These are phyloP conservation scores for Cephalopachus bancanus DNA, from an alignment of 2,797 vertebrate species.

Conservation along the genomic window DNA sequence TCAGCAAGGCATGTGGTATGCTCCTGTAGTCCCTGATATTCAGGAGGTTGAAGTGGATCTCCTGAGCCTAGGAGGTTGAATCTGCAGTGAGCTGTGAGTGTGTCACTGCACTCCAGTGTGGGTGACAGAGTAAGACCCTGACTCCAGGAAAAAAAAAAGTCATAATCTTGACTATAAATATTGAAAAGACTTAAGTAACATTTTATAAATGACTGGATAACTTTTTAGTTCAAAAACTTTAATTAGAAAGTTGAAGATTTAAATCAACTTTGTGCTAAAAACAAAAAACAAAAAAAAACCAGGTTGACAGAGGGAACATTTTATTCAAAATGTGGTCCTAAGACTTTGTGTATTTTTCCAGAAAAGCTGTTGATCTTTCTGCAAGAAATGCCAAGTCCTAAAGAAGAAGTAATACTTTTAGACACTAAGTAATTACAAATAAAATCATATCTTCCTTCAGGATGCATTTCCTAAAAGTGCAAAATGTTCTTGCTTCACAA, in stretches of 20 bases:
- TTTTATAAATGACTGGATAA: neutral
- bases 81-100: too few species aligned
- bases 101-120: too few species aligned
- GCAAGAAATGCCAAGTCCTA: constrained; percentile 48
- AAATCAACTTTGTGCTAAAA: neutral
- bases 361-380: constrained; percentile 67
- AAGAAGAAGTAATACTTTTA: constrained; percentile 31
- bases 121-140: too few species aligned
- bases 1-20: too few species aligned
- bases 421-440: constrained; percentile 40
- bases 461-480: neutral
- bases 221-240: constrained; percentile 40
- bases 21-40: too few species aligned
- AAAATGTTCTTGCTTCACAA: neutral
- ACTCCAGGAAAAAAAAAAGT: neutral
- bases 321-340: constrained; percentile 63
- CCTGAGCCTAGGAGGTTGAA: too few species aligned
- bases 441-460: neutral
- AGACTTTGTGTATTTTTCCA: constrained; percentile 59
- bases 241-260: constrained; percentile 55
- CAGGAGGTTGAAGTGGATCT: too few species aligned
- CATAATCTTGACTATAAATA: neutral
- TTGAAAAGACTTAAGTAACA: constrained; percentile 7
- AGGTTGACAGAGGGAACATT: constrained; percentile 65
- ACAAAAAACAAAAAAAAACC: constrained; percentile 7